A percentile compares a stretch with the other conserved stretches of the same genome.
Conservation (phyloP, 2,797 vertebrate species). For the Tapera naevia region DNA sequence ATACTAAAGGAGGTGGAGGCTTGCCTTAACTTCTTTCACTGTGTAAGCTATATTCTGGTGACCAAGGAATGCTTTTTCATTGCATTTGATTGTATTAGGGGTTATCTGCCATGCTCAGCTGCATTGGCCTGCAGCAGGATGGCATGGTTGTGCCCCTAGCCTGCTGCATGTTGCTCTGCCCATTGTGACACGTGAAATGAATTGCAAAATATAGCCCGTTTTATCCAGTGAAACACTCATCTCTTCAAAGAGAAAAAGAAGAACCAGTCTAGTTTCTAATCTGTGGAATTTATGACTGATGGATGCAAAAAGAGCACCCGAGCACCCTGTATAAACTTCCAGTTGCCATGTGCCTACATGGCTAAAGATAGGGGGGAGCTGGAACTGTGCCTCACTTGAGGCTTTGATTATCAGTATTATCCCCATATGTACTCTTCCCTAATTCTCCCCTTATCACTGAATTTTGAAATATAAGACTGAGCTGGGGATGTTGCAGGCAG, state of each 20-base stretch:
- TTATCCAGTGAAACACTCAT: not conserved
- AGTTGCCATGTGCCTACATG: not conserved
- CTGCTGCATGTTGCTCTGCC: not conserved
- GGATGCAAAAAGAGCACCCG: not conserved
- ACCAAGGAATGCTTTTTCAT: not conserved
- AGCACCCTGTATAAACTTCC: not conserved
- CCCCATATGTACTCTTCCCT: not conserved
- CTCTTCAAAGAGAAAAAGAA: not conserved
- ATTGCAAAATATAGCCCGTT: not conserved
- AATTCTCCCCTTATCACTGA: not conserved
- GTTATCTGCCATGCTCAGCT: not conserved
- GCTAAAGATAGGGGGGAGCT: not conserved
- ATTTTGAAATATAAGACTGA: not conserved
- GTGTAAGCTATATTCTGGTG: not conserved
- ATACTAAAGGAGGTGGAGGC: not conserved
- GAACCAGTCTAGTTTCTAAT: not conserved
- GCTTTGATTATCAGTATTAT: not conserved
- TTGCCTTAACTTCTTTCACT: not conserved
- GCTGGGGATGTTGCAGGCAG: not conserved
- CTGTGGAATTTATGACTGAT: not conserved
- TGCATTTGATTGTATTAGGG: not conserved
- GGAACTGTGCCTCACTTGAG: not conserved
- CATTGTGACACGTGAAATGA: fast-evolving
- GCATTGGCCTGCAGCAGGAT: not conserved
- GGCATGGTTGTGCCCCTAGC: fast-evolving